Conservation (phyloP, 1,140 invertebrate species). For the Sweltsa coloradensis region DNA sequence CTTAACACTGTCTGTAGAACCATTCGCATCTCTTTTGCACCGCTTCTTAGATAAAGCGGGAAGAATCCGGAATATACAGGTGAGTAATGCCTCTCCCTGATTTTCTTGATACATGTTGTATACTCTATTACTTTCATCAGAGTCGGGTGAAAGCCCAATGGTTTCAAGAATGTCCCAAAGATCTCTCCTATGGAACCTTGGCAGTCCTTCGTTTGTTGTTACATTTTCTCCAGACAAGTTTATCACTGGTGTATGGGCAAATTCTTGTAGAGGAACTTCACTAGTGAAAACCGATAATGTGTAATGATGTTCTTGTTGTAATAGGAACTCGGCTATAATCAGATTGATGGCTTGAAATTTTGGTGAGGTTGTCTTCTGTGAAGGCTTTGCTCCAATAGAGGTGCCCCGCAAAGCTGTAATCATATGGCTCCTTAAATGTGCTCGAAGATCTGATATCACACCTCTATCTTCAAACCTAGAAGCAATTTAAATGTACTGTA, state of each 20-base stretch:
- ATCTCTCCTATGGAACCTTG: conserved; percentile 31
- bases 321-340: conserved; percentile 39
- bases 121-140: background rate
- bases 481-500: background rate
- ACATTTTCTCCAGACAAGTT: too few relatives aligned
- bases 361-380: conserved; percentile 26
- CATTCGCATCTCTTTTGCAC: too few relatives aligned
- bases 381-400: conserved; percentile 20
- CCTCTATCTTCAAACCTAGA: conserved; percentile 39
- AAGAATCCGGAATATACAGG: conserved; percentile 2
- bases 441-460: conserved; percentile 34
- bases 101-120: conserved; percentile 2
- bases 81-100: conserved; percentile 7
- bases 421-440: conserved; percentile 39
- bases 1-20: too few relatives aligned
- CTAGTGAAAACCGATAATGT: conserved; percentile 40
- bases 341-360: conserved; percentile 40
- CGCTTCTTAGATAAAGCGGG: background rate
- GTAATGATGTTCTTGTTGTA: conserved; percentile 38
- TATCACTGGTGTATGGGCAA: conserved; percentile 17
- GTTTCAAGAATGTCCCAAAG: conserved; percentile 34
- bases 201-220: conserved; percentile 9
- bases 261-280: conserved; percentile 34
- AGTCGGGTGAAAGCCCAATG: conserved; percentile 23
- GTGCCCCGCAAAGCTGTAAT: conserved; percentile 34